These are phyloP conservation scores for Holacanthus passer DNA, from an alignment of 2,113 vertebrate species.

Conservation along the genomic window DNA sequence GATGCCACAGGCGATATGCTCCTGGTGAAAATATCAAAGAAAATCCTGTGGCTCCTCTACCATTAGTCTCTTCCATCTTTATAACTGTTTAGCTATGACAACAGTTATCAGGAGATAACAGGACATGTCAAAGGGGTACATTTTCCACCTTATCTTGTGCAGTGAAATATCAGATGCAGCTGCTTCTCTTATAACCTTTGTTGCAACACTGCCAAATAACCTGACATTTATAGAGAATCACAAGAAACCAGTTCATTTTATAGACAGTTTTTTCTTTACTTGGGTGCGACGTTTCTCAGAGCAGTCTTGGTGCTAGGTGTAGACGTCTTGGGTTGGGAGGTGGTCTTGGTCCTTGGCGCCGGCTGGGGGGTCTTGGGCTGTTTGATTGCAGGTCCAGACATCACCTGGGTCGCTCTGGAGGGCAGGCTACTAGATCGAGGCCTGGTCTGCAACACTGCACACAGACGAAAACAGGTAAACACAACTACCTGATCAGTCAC, in stretches of 20 bases:
- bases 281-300: constrained; percentile 29
- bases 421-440: constrained; percentile 78
- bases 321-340: constrained; percentile 77
- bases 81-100: background rate
- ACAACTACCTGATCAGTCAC: background rate
- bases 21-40: too few species aligned
- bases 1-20: too few species aligned
- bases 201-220: background rate
- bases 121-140: background rate
- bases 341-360: constrained; percentile 72
- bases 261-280: constrained; percentile 40
- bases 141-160: background rate
- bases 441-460: constrained; percentile 76
- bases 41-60: too few species aligned
- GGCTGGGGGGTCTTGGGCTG: constrained; percentile 79
- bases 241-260: background rate
- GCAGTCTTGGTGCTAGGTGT: constrained; percentile 79
- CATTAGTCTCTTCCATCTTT: too few species aligned
- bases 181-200: background rate
- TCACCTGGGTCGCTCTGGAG: constrained; percentile 75
- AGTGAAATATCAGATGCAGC: background rate
- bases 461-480: constrained; percentile 10
- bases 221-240: background rate
- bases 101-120: background rate
- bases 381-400: constrained; percentile 59